Evolutionary conservation across 2,888 invertebrate genomes (phyloP), one percentile per base, ranked within the genome.

Genomic region (Steinernema scapterisci): DNA sequence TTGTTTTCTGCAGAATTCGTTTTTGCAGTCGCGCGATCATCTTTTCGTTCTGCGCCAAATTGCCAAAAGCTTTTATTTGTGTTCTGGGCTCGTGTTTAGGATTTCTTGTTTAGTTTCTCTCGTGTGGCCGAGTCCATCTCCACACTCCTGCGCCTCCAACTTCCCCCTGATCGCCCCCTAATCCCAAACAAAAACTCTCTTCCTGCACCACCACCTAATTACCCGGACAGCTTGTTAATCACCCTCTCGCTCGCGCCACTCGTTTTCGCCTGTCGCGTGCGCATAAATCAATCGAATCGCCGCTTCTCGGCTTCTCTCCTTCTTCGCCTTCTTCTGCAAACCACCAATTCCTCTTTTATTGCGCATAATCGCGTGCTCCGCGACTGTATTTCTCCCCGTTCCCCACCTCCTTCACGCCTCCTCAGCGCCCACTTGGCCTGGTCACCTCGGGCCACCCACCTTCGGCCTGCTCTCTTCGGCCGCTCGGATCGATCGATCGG

Each of bases 401-500:
- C 45, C 21, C n/a, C 48, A 44, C 25, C 25, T 25, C 7, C 45
- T 45, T 70, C 38, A 9, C 38, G 38, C 38, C 38, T 9, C 9
- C 38, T 38, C 38, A 3, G 9, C 54, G 23, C 54, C 48, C 48
- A 38, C 72, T 48, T 73, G 46, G 23, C 27, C 48, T 54, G 52
- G 38, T 54, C 44, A 25, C n/a, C 43, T 38, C 11, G 63, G 63
- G 63, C 63, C 63, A 63, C 54, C 54, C 54, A 16, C 54, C 54
- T 54, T 52, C 48, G 19, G 38, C 38, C 38, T 9, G 38, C 38
- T 38, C 3, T 38, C 38, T 9, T 38, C 38, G 38, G 38, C 52
- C 72, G n/a, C 72, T 27, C 7, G 6, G n/a, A 38, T 73, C 73
- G 63, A 72, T 46, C 72, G 54, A 73, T 73, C 73, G 63, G 7